Conservation (phyloP, 2,113 vertebrate species). For the Ranitomeya variabilis region DNA sequence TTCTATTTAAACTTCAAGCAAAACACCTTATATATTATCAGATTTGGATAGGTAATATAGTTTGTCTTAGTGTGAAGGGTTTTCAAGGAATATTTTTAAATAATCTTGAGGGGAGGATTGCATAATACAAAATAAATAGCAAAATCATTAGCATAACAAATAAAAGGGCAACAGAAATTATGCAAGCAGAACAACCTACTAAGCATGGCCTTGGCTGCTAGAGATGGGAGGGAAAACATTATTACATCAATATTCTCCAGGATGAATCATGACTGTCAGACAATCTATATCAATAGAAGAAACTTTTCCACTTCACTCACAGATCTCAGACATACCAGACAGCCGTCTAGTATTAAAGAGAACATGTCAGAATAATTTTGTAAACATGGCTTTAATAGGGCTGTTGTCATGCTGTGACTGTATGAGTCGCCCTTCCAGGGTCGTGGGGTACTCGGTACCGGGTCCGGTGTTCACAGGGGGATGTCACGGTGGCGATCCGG, state of each 20-base stretch:
- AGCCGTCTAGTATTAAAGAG: not conserved
- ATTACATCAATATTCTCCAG: conserved; percentile 12
- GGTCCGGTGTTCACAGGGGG: no score
- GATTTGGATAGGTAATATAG: not conserved
- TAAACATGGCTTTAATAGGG: no score
- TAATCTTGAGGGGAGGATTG: not conserved
- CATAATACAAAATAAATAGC: conserved; percentile 21
- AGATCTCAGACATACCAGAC: not conserved
- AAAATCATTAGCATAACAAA: conserved; percentile 5
- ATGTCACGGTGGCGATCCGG: no score
- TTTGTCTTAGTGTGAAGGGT: not conserved
- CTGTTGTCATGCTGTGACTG: no score
- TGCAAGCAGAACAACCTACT: conserved; percentile 30
- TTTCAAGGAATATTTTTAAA: no score
- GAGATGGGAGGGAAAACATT: not conserved
- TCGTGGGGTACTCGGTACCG: no score
- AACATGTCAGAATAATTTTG: no score
- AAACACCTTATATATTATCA: not conserved
- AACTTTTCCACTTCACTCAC: not conserved
- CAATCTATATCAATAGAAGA: not conserved
- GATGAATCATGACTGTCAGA: conserved; percentile 23
- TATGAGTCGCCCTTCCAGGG: no score
- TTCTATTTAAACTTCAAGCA: not conserved
- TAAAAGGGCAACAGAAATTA: conserved; percentile 11
- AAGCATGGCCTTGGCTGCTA: conserved; percentile 8